Conservation (phyloP, 1,140 invertebrate species). For the Propsilocerus akamusi region DNA sequence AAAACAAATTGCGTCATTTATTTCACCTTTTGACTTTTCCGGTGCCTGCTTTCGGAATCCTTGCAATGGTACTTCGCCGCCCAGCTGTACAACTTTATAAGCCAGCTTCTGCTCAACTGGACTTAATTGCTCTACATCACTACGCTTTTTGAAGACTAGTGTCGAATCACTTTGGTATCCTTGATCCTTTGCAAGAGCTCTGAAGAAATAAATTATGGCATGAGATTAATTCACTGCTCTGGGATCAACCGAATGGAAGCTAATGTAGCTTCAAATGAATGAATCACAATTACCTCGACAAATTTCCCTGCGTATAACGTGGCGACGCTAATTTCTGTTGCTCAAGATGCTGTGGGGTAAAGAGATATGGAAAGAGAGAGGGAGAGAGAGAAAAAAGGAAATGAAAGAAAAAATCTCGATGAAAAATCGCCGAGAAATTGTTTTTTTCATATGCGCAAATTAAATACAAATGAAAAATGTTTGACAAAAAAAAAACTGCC, state of each 20-base stretch:
- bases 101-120: constrained; percentile 59
- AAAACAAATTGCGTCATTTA: too few species aligned
- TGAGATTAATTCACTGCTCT: neutral
- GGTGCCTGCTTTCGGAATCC: constrained; percentile 75
- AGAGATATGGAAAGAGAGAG: constrained; percentile 13
- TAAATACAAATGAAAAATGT: neutral
- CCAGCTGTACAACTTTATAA: constrained; percentile 72
- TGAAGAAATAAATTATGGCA: constrained; percentile 14
- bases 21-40: constrained; percentile 69
- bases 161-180: constrained; percentile 84
- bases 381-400: neutral
- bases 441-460: too few species aligned
- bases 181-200: constrained; percentile 68
- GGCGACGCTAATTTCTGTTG: constrained; percentile 35
- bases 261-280: too few species aligned
- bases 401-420: constrained; percentile 8
- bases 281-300: constrained; percentile 25
- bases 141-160: constrained; percentile 56
- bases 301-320: constrained; percentile 23
- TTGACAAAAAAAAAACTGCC: neutral
- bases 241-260: too few species aligned
- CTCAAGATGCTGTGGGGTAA: constrained; percentile 32
- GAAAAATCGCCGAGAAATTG: neutral
- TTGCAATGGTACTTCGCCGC: constrained; percentile 77
- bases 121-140: constrained; percentile 45